Percentiles rank a stretch among this genome's conserved stretches.
Conservation (phyloP, 2,888 invertebrate genomes). For the Escarpia spicata region DNA sequence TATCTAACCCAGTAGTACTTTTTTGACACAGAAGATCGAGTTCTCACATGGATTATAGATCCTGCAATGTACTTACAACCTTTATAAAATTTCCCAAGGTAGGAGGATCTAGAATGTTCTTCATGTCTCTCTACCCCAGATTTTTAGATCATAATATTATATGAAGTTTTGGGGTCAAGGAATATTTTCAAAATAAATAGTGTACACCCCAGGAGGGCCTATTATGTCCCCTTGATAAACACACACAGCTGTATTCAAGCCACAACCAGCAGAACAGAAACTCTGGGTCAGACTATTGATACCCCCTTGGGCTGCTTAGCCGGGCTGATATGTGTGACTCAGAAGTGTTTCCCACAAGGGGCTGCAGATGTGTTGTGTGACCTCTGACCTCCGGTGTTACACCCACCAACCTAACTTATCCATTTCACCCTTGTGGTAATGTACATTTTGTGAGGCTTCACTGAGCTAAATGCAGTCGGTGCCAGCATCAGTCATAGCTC, state of each 20-base stretch:
- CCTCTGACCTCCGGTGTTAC: not conserved
- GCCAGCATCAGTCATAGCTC: not conserved
- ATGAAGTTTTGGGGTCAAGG: too few relatives aligned
- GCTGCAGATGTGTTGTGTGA: not conserved
- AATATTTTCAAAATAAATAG: too few relatives aligned
- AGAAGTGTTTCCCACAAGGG: not conserved
- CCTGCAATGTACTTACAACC: too few relatives aligned
- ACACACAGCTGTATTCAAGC: not conserved
- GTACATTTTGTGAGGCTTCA: not conserved
- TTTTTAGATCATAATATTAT: too few relatives aligned
- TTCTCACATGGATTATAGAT: too few relatives aligned
- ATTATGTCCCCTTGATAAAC: not conserved
- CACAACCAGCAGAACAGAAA: not conserved
- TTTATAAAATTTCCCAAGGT: too few relatives aligned
- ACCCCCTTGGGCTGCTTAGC: not conserved
- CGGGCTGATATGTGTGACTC: not conserved
- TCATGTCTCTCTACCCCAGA: too few relatives aligned
- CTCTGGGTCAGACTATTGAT: not conserved
- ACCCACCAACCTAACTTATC: not conserved
- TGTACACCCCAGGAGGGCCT: too few relatives aligned
- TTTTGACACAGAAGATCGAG: too few relatives aligned
- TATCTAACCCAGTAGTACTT: too few relatives aligned
- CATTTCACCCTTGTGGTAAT: not conserved
- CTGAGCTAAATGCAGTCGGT: not conserved
- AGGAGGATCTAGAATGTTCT: too few relatives aligned